Conservation (phyloP, 2,797 vertebrate genomes). For the Australoheros facetus region DNA sequence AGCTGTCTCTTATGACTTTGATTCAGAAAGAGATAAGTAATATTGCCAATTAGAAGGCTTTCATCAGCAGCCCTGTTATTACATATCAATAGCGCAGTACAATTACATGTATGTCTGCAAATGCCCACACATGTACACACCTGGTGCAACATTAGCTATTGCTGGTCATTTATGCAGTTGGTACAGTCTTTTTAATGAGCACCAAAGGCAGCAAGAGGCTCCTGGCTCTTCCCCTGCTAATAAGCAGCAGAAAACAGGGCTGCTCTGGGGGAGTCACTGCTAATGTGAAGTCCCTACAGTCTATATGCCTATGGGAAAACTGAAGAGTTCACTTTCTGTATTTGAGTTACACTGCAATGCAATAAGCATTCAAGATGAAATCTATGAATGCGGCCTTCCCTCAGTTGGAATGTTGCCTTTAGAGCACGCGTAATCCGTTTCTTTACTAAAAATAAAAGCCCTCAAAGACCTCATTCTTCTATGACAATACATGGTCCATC, state of each 20-base stretch:
- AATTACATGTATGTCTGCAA: background rate
- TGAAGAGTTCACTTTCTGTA: background rate
- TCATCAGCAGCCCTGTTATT: background rate
- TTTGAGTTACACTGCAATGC: background rate
- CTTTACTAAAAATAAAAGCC: constrained; percentile 1
- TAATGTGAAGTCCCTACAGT: constrained; percentile 6
- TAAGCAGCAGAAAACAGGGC: constrained; percentile 29
- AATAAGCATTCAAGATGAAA: background rate
- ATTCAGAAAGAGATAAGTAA: constrained; percentile 9
- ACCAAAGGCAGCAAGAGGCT: constrained; percentile 13
- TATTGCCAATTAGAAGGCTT: constrained; percentile 34
- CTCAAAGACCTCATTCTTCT: background rate
- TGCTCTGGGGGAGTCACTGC: constrained; percentile 15
- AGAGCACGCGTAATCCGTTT: background rate
- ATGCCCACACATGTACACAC: background rate
- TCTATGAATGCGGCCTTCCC: background rate
- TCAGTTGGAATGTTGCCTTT: background rate
- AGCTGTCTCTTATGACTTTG: constrained; percentile 21
- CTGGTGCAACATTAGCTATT: background rate
- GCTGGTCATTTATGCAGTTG: constrained; percentile 15
- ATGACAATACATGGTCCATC: background rate
- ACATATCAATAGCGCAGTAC: background rate
- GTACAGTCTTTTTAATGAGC: constrained; percentile 17
- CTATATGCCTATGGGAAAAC: background rate
- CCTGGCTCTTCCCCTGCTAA: constrained; percentile 19